Percentiles rank a stretch among this genome's conserved stretches.
Conservation (phyloP, 2,888 invertebrate genomes). For the Mechanitis messenoides region DNA sequence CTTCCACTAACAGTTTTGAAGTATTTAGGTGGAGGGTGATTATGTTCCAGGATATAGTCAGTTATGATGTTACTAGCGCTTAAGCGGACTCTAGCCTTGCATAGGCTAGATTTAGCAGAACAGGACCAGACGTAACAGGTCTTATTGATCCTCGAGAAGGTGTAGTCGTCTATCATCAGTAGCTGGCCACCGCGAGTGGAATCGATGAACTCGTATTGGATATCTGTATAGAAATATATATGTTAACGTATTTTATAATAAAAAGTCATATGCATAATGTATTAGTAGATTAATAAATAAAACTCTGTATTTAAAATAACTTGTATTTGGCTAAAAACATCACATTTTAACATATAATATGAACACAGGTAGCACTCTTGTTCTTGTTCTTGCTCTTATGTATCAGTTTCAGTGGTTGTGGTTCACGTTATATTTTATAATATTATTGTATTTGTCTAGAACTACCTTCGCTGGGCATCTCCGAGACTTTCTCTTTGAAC, state of each 20-base stretch:
- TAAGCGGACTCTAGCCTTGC: conserved; percentile 26
- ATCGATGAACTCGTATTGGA: conserved; percentile 21
- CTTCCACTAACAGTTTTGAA: conserved; percentile 27
- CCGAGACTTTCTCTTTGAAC: conserved; percentile 38
- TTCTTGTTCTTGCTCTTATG: conserved; percentile 31
- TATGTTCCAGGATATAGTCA: conserved; percentile 21
- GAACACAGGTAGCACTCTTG: conserved; percentile 6
- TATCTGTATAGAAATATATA: conserved; percentile 19
- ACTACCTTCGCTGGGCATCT: conserved; percentile 39
- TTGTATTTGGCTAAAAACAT: no score
- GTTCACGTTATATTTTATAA: conserved; percentile 32
- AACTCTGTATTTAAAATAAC: no score
- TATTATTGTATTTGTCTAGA: conserved; percentile 34
- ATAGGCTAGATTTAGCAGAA: conserved; percentile 25
- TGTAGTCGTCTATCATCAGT: conserved; percentile 28
- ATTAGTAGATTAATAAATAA: no score
- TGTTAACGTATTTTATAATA: not conserved
- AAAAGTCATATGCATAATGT: no score
- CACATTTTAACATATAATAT: no score
- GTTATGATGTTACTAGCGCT: conserved; percentile 11
- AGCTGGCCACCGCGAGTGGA: conserved; percentile 27
- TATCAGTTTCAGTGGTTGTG: conserved; percentile 39
- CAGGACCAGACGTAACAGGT: conserved; percentile 28
- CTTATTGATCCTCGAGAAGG: conserved; percentile 29
- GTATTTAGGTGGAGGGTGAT: conserved; percentile 31